Evolutionary conservation across 2,888 invertebrate genomes (phyloP).

Genomic region (Deilephila elpenor): DNA sequence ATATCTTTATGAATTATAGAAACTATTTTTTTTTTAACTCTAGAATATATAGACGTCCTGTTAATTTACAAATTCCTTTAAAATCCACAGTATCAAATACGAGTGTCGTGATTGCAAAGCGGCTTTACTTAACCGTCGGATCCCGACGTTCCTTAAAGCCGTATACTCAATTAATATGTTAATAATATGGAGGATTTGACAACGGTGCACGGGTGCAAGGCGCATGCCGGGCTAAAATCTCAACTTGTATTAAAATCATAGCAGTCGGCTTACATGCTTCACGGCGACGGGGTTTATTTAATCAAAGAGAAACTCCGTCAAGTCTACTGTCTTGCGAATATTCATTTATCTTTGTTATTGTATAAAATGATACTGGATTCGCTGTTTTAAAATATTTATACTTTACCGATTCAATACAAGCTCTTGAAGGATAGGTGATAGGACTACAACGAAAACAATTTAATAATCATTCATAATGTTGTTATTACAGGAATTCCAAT

Average conservation of each 20-base stretch:
- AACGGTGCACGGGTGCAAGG: constrained; percentile 60
- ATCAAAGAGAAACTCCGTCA: constrained; percentile 8
- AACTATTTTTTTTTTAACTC: background rate
- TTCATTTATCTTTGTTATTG: background rate
- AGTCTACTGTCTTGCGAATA: background rate
- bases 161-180: constrained; percentile 83
- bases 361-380: no score
- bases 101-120: constrained; percentile 58
- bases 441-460: no score
- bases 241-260: constrained; percentile 45
- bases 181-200: constrained; percentile 71
- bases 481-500: no score
- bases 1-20: background rate
- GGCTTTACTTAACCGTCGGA: constrained; percentile 57
- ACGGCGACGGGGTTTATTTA: background rate
- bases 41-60: background rate
- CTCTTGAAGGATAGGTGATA: no score
- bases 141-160: constrained; percentile 60
- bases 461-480: no score
- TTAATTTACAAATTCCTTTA: background rate
- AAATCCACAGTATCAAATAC: constrained; percentile 25
- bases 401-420: no score
- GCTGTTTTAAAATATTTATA: no score
- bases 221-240: constrained; percentile 52
- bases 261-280: constrained; percentile 32